Evolutionary conservation across 1,140 invertebrate genomes (phyloP).

Genomic region (Vanessa tameamea): DNA sequence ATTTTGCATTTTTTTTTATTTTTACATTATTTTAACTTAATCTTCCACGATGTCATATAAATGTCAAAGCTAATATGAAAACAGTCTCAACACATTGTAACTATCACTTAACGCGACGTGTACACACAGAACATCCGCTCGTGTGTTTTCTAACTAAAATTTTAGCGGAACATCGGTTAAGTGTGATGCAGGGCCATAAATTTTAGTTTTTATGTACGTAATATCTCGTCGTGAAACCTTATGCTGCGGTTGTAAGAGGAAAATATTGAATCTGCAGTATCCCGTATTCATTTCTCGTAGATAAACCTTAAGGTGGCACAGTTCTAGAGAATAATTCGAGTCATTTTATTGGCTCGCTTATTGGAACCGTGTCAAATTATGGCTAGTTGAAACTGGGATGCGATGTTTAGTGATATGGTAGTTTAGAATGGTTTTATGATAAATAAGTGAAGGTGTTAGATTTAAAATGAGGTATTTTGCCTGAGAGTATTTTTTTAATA

Average conservation of each 20-base stretch:
- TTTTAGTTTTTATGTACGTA: conserved; percentile 57
- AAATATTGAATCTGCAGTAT: conserved; percentile 56
- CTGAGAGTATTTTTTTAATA: no score
- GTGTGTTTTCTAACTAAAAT: conserved; percentile 46
- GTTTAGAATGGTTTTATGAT: no score
- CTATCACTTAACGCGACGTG: background rate
- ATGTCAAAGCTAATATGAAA: no score
- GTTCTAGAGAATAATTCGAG: conserved; percentile 15
- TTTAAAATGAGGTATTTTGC: no score
- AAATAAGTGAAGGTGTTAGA: no score
- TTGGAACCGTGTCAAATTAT: conserved; percentile 15
- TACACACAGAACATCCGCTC: conserved; percentile 22
- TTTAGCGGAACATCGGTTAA: conserved; percentile 56
- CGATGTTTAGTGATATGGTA: no score
- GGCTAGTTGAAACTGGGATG: background rate
- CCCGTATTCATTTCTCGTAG: conserved; percentile 45
- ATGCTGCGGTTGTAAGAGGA: conserved; percentile 46
- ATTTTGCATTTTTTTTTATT: no score
- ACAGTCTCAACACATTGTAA: background rate
- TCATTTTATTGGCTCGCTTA: conserved; percentile 25
- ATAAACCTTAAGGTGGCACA: conserved; percentile 15
- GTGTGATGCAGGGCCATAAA: conserved; percentile 53
- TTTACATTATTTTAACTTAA: no score
- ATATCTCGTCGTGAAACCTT: conserved; percentile 53
- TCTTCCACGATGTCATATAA: no score